Evolutionary conservation across 2,888 invertebrate species (phyloP).

Genomic region (Eupithecia subfuscata): DNA sequence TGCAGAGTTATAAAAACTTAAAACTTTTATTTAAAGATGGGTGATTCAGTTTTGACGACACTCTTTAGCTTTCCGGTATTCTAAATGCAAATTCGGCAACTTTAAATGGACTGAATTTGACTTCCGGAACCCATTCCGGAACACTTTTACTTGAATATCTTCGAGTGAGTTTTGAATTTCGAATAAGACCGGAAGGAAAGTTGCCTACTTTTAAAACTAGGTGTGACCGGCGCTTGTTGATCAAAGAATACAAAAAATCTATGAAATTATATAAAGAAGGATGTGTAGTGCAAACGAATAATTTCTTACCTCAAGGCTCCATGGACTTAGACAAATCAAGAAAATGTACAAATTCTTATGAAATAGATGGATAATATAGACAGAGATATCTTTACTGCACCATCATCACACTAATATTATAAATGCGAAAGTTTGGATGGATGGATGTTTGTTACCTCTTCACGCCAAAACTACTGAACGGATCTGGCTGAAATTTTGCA

Average conservation of each 20-base stretch:
- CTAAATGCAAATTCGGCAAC: constrained; percentile 62
- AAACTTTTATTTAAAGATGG: constrained; percentile 42
- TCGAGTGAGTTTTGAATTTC: constrained; percentile 31
- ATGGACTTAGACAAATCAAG: not conserved
- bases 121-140: constrained; percentile 35
- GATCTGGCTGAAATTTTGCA: too few species aligned
- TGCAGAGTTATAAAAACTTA: constrained; percentile 39
- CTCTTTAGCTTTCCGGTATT: constrained; percentile 54
- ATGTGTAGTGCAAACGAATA: not conserved
- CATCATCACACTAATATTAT: too few species aligned
- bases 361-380: too few species aligned
- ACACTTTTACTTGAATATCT: constrained; percentile 31
- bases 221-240: not conserved
- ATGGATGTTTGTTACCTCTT: too few species aligned
- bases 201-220: constrained; percentile 10
- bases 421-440: too few species aligned
- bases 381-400: too few species aligned
- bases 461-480: too few species aligned
- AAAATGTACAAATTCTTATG: too few species aligned
- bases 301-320: not conserved
- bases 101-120: constrained; percentile 40
- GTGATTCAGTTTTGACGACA: constrained; percentile 48
- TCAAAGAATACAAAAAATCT: not conserved
- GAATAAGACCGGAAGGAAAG: constrained; percentile 14
- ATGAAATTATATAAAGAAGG: not conserved